phyloP scores from a whole-genome alignment of 2,888 invertebrate species.

The Antheraea yamamai region DNA sequence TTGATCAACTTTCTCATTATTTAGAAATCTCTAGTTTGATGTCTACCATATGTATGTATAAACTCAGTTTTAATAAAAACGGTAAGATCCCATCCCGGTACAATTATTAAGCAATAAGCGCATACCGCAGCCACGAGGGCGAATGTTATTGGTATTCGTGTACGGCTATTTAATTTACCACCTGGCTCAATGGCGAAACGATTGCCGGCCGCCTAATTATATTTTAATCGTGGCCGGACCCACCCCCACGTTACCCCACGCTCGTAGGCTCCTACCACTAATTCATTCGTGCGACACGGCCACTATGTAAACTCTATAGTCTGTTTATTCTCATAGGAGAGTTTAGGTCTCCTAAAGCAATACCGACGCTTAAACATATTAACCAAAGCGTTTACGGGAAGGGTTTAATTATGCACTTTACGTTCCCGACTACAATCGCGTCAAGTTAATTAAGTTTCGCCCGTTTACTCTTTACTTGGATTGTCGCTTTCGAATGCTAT shows the following conservation, averaged over 20 bases:
- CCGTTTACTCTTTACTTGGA: conserved; percentile 69
- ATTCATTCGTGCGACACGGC: conserved; percentile 73
- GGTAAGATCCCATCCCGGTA: conserved; percentile 53
- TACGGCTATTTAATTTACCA: conserved; percentile 79
- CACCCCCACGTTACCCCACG: conserved; percentile 44
- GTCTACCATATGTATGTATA: neutral
- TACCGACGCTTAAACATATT: conserved; percentile 77
- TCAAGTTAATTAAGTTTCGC: conserved; percentile 77
- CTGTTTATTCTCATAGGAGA: conserved; percentile 80
- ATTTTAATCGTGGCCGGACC: conserved; percentile 76
- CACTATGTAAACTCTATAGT: conserved; percentile 63
- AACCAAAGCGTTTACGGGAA: conserved; percentile 75
- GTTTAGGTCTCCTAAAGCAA: conserved; percentile 79
- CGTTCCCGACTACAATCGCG: conserved; percentile 71
- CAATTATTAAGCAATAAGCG: conserved; percentile 77
- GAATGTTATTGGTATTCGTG: conserved; percentile 73
- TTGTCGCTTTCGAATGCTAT: conserved; percentile 54
- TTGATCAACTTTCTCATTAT: neutral
- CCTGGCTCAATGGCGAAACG: conserved; percentile 80
- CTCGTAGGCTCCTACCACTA: conserved; percentile 53
- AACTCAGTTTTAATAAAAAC: conserved; percentile 43
- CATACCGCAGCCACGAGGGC: conserved; percentile 61
- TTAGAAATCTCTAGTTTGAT: neutral
- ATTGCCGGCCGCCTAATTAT: conserved; percentile 80
- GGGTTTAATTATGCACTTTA: conserved; percentile 77